Evolutionary conservation across 2,113 vertebrate genomes (phyloP).

Genomic region (Balaeniceps rex): DNA sequence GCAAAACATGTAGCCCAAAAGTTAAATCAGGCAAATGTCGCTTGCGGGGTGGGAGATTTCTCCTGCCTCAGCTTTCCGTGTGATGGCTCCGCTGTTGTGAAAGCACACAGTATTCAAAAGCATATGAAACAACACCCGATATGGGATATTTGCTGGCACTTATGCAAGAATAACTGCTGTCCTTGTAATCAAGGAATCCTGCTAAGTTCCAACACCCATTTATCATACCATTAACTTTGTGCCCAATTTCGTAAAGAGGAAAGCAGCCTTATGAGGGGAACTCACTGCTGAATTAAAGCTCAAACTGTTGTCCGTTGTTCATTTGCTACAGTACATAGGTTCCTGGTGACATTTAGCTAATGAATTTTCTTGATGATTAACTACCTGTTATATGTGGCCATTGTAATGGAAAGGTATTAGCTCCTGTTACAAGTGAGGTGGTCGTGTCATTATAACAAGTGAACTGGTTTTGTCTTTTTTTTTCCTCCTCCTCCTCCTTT

Average conservation of each 20-base stretch:
- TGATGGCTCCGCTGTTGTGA: rapidly evolving
- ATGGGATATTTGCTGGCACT: neutral
- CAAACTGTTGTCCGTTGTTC: constrained; percentile 52
- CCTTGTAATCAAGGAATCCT: constrained; percentile 9
- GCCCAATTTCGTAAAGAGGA: neutral
- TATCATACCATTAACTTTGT: constrained; percentile 46
- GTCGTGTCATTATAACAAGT: constrained; percentile 42
- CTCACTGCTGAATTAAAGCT: constrained; percentile 54
- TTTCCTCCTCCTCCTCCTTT: neutral
- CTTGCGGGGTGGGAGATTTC: neutral
- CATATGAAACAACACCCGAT: neutral
- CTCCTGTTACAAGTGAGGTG: constrained; percentile 32
- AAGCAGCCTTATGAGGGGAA: constrained; percentile 23
- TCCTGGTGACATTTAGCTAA: constrained; percentile 72
- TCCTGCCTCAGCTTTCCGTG: neutral
- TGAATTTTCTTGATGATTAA: constrained; percentile 78
- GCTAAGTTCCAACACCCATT: constrained; percentile 29
- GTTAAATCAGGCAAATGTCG: neutral
- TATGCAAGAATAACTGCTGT: neutral
- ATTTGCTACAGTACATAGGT: constrained; percentile 56
- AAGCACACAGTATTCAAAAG: neutral
- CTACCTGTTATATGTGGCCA: constrained; percentile 40
- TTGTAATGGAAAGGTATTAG: constrained; percentile 53
- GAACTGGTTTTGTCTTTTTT: neutral
- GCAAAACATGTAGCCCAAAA: neutral